These are phyloP conservation scores for Lymantria monacha DNA, from an alignment of 2,888 invertebrate species.

Conservation along the genomic window DNA sequence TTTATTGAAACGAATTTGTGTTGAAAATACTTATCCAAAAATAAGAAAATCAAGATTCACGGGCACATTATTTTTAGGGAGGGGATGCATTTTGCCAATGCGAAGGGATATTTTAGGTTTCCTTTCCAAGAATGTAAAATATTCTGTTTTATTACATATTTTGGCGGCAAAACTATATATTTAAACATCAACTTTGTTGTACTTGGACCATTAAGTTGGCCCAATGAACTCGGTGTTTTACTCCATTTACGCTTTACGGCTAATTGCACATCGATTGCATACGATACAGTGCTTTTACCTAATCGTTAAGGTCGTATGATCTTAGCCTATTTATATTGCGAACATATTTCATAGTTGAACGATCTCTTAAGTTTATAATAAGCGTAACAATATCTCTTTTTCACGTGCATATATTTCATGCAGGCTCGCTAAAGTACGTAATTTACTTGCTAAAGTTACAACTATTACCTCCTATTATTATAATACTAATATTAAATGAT, in stretches of 20 bases:
- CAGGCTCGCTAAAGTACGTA: no score
- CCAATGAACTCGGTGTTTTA: slow-evolving; percentile 24
- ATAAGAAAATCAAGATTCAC: slow-evolving; percentile 49
- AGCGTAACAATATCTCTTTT: no score
- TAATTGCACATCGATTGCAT: slow-evolving; percentile 72
- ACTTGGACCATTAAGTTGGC: slow-evolving; percentile 4
- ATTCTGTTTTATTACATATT: background rate
- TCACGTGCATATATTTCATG: no score
- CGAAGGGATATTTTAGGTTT: slow-evolving; percentile 73
- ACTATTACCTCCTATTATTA: no score
- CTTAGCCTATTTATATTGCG: slow-evolving; percentile 61
- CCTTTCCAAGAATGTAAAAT: slow-evolving; percentile 18
- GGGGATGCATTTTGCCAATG: slow-evolving; percentile 78
- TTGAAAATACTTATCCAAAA: slow-evolving; percentile 11
- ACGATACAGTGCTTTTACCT: slow-evolving; percentile 66
- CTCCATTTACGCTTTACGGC: slow-evolving; percentile 48
- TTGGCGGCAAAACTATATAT: slow-evolving; percentile 16
- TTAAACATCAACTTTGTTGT: slow-evolving; percentile 6
- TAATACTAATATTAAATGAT: no score
- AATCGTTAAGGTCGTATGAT: slow-evolving; percentile 58
- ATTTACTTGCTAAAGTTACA: no score
- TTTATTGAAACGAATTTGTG: slow-evolving; percentile 15
- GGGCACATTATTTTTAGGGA: slow-evolving; percentile 75
- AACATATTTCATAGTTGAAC: slow-evolving; percentile 42
- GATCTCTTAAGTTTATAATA: slow-evolving; percentile 28